Base-by-base conservation (phyloP, 2,888 invertebrate species). In the Arenicola marina region DNA sequence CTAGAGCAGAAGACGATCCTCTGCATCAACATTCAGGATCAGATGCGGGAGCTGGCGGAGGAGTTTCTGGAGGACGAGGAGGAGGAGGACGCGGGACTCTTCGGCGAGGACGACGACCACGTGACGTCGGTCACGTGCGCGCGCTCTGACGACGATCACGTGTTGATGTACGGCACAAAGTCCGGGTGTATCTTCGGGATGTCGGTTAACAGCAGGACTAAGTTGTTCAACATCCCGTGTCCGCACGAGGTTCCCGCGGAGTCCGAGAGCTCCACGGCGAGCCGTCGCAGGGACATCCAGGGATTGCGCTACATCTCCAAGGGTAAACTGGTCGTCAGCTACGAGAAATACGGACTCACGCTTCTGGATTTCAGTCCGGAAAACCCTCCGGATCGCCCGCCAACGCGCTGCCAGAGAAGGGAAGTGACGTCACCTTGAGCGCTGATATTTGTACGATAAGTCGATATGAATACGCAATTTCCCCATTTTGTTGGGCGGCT, bases 1-100 rank as follows among this genome's bases (percentile, higher is more conserved):
- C 53, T 38, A 11, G 68, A 70, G 54, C 62, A 69, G 29, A 66
- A 65, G 51, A 70, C 70, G 2, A 70, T 70, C 11, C 63, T 70
- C 4, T 70, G 70, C 48, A 68, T 70, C 59, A 70, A 70, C 43
- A 69, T 70, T 15, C 70, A 70, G 56, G 70, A 70, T 31, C 70
- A 70, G 54, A 65, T 70, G 60, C 61, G 54, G 43, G 56, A 70
- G 34, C 51, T 70, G 38, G 61, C 61, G 4, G 63, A 68, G 54
- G 65, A 69, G 51, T 63, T 66, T 43, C 55, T 60, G 26, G 65
- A 54, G 4, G 65, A 62, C 21, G 69, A 68, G 4, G 69, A 68
- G 21, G 67, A 68, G 11, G 55, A 51, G n/a, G 67, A 65, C 33
- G 26, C 28, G 18, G 62, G 65, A 4, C 18, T 69, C n/a, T 63